Evolutionary conservation across 2,888 invertebrate genomes (phyloP), one percentile per base, ranked within the genome.

Genomic region (Piscicola geometra): DNA sequence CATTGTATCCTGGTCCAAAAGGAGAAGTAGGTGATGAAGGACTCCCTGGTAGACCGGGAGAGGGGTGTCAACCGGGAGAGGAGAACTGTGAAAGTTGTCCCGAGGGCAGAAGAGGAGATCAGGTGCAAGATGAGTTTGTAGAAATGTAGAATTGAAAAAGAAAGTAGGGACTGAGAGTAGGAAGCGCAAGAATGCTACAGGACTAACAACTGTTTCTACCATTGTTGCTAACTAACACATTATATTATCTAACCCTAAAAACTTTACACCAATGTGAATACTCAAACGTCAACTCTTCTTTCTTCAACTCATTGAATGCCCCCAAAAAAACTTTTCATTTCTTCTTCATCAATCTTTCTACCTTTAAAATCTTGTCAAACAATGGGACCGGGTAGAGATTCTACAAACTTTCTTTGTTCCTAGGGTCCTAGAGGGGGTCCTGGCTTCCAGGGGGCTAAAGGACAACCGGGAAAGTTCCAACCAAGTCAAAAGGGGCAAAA

Each of bases 21-120:
- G 73, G 73, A 56, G 64, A 64, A n/a, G 32, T 28, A 64, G 73
- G 73, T 60, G 60, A 73, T 3, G 18, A 0, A 36, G 73, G 73
- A 35, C 0, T 2, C 25, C 32, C 71, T 9, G 71, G 71, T 3
- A n/a, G 18, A 9, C 12, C 3, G 32, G 71, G 71, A 30, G 52
- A 21, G 15, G 28, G 28, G 50, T 47, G 52, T 30, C n/a, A 56
- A 5, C 60, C n/a, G 5, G 25, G 60, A 25, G 60, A 56, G n/a
- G 28, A 15, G 33, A 36, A 33, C 15, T 64, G 60, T 73, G 15
- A 9, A 3, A 9, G 15, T 3, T 33, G 33, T 15, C 67, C 67
- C 18, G 35, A 21, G 21, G 64, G 73, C n/a, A 25, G 1, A 21
- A 18, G n/a, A 32, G 60, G 73, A 56, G 64, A 64, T 30, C 67